Conservation (phyloP, 2,888 invertebrate species). For the Geophilus truncorum region DNA sequence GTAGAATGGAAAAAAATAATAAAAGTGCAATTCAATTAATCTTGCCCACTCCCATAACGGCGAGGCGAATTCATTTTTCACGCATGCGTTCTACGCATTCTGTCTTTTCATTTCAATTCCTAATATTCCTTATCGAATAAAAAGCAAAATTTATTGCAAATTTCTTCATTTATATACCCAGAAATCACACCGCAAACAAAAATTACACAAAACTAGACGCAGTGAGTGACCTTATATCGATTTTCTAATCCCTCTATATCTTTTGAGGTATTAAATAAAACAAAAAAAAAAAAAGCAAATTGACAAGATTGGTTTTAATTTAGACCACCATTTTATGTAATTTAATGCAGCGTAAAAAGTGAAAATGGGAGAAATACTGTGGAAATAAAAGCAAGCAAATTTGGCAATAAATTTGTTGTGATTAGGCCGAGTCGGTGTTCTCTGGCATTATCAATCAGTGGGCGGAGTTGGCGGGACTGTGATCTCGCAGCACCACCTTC, state of each 20-base stretch:
- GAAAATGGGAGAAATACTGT: not conserved
- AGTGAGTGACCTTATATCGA: not conserved
- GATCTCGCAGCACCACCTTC: slow-evolving; percentile 4
- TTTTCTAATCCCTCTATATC: not conserved
- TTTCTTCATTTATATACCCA: too few species aligned
- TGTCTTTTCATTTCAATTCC: not conserved
- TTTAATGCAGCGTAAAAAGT: not conserved
- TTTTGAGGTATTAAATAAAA: too few species aligned
- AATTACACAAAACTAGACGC: too few species aligned
- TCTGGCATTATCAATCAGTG: not conserved
- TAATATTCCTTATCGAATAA: too few species aligned
- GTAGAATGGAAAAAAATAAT: not conserved
- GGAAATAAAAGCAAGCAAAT: not conserved
- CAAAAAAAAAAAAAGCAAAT: too few species aligned
- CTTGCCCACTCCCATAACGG: not conserved
- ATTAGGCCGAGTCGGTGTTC: not conserved
- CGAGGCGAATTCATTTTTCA: not conserved
- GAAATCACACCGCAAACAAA: too few species aligned
- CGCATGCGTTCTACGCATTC: not conserved
- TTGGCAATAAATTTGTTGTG: not conserved
- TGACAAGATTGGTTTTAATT: too few species aligned
- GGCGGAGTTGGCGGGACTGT: slow-evolving; percentile 10
- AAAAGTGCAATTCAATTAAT: not conserved
- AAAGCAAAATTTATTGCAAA: too few species aligned
- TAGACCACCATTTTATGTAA: not conserved